phyloP scores from a whole-genome alignment of 1,140 invertebrate genomes.

The Eciton burchellii region DNA sequence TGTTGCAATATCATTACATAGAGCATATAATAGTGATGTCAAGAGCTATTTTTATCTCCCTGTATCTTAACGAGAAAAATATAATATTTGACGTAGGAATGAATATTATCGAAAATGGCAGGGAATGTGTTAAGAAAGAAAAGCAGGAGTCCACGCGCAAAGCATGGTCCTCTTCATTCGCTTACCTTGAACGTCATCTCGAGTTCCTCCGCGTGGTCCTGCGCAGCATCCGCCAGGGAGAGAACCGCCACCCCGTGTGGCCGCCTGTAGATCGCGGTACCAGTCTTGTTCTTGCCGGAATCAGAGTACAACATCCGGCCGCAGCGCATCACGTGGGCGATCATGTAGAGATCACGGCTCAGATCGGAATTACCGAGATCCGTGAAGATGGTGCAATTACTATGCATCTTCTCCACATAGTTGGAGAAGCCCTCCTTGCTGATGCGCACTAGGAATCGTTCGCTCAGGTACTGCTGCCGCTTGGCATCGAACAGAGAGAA shows the following conservation, averaged over 20 bases:
- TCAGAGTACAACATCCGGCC: conserved; percentile 95
- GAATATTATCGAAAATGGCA: too few species aligned
- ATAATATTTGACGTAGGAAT: too few species aligned
- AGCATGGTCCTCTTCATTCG: not conserved
- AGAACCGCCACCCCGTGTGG: conserved; percentile 95
- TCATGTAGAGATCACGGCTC: conserved; percentile 92
- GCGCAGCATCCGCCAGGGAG: conserved; percentile 87
- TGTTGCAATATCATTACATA: too few species aligned
- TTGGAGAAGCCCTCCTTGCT: conserved; percentile 96
- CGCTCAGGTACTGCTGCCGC: conserved; percentile 91
- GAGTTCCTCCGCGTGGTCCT: conserved; percentile 87
- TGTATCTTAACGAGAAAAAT: too few species aligned
- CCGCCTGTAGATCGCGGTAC: conserved; percentile 88
- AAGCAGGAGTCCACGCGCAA: too few species aligned
- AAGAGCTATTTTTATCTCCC: too few species aligned
- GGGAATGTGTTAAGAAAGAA: too few species aligned
- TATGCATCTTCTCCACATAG: conserved; percentile 94
- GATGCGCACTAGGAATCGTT: conserved; percentile 94
- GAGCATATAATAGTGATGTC: too few species aligned
- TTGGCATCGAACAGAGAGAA: conserved; percentile 94
- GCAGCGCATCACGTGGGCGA: conserved; percentile 95
- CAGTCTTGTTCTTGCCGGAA: conserved; percentile 89
- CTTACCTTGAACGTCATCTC: conserved; percentile 90
- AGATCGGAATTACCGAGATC: conserved; percentile 93
- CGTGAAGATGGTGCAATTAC: conserved; percentile 95